Percentiles rank a stretch among this genome's conserved stretches.
Conservation (phyloP, 2,888 invertebrate species). For the Nudaria mundana region DNA sequence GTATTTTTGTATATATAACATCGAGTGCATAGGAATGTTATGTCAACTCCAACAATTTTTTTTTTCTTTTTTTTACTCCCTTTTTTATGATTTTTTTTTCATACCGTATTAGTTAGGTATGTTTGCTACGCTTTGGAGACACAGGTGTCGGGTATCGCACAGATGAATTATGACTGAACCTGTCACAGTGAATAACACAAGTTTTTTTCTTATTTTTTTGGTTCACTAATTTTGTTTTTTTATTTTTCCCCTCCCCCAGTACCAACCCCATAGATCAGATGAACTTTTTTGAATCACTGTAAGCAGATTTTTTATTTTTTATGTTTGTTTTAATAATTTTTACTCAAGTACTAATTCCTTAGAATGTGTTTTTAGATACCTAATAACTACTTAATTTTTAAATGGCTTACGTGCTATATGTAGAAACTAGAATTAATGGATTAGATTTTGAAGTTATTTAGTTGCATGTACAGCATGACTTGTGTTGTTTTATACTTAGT, state of each 20-base stretch:
- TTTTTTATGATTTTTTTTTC: slow-evolving; percentile 1
- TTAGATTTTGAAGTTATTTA: not conserved
- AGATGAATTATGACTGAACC: slow-evolving; percentile 14
- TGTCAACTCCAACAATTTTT: not conserved
- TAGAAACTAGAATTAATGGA: too few relatives aligned
- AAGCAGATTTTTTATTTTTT: slow-evolving; percentile 60
- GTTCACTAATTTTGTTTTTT: slow-evolving; percentile 61
- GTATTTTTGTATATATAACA: slow-evolving; percentile 13
- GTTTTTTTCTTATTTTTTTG: slow-evolving; percentile 26
- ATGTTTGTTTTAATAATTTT: slow-evolving; percentile 17
- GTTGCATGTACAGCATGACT: slow-evolving; percentile 25
- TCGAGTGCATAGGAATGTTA: slow-evolving; percentile 1
- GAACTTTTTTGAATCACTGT: slow-evolving; percentile 81
- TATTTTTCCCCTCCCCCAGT: slow-evolving; percentile 58
- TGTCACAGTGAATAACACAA: slow-evolving; percentile 37
- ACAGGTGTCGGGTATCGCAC: slow-evolving; percentile 42
- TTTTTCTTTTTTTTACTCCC: not conserved
- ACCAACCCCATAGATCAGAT: slow-evolving; percentile 81
- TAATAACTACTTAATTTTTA: slow-evolving; percentile 10
- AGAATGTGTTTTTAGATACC: slow-evolving; percentile 4
- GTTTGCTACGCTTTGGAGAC: slow-evolving; percentile 41
- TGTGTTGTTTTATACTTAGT: slow-evolving; percentile 7
- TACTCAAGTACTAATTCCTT: slow-evolving; percentile 3
- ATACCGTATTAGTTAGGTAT: not conserved
- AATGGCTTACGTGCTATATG: slow-evolving; percentile 9